These are phyloP conservation scores for Lepidotrigona ventralis DNA, from an alignment of 1,140 invertebrate species.

Conservation along the genomic window DNA sequence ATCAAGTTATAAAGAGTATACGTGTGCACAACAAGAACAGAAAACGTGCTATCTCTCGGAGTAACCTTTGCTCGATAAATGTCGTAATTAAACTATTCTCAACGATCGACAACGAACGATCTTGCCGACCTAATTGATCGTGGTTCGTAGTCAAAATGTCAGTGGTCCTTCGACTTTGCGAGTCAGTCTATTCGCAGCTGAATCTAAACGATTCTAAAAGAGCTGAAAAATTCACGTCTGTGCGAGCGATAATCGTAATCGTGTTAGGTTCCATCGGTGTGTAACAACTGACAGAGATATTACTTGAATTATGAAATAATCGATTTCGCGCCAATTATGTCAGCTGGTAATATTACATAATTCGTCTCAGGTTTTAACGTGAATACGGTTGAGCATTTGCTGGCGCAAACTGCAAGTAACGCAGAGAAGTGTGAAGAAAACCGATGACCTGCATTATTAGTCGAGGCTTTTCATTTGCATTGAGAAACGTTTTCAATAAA, in stretches of 20 bases:
- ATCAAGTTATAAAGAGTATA: too few species aligned
- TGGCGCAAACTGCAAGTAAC: too few species aligned
- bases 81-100: constrained; percentile 27
- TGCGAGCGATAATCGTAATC: not conserved
- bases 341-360: not conserved
- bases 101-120: not conserved
- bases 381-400: not conserved
- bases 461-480: not conserved
- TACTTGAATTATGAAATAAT: not conserved
- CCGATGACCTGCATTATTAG: not conserved
- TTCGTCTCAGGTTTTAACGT: not conserved
- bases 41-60: too few species aligned
- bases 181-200: not conserved
- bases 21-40: too few species aligned
- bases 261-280: not conserved
- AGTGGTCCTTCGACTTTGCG: constrained; percentile 11
- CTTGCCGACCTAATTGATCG: not conserved
- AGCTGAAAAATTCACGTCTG: too few species aligned
- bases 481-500: not conserved
- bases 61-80: constrained; percentile 30
- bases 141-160: constrained; percentile 38
- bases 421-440: too few species aligned
- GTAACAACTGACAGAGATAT: not conserved
- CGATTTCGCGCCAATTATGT: not conserved
- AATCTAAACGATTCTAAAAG: not conserved